A percentile compares a stretch with the other conserved stretches of the same genome.
phyloP scores from a whole-genome alignment of 2,797 vertebrate species.

The Eulemur rubriventer region DNA sequence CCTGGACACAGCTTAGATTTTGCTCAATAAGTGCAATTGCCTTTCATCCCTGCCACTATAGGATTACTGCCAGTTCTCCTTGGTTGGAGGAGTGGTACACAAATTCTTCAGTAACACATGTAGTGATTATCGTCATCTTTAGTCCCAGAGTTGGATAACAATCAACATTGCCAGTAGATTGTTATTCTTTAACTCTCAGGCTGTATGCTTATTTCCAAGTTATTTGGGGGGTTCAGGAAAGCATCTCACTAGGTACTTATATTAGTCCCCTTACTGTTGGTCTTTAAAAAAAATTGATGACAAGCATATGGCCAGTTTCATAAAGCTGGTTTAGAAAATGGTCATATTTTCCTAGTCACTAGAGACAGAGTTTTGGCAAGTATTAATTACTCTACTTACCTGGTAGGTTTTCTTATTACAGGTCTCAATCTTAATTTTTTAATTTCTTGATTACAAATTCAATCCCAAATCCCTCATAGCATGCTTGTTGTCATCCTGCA shows the following conservation, averaged over 20 bases:
- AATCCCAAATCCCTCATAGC: neutral
- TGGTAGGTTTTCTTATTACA: neutral
- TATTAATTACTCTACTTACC: conserved; percentile 33
- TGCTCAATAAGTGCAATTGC: conserved; percentile 35
- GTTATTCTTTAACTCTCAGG: conserved; percentile 15
- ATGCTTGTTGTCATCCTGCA: neutral
- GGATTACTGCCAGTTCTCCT: neutral
- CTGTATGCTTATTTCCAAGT: conserved; percentile 14
- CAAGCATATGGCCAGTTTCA: neutral
- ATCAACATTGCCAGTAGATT: neutral
- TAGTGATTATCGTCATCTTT: neutral
- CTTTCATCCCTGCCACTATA: conserved; percentile 5
- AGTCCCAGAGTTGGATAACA: neutral
- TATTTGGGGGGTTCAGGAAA: neutral
- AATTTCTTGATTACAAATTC: neutral
- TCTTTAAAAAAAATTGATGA: neutral
- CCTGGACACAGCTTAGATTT: conserved; percentile 42
- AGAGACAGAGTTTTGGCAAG: neutral
- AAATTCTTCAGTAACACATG: neutral
- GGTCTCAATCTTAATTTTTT: neutral
- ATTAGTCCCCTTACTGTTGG: neutral
- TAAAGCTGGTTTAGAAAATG: neutral
- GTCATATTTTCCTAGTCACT: neutral
- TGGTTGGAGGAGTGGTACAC: neutral
- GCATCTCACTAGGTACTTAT: neutral